These are phyloP conservation scores for Drosophila colorata DNA, from an alignment of 2,888 invertebrate species.

Conservation along the genomic window DNA sequence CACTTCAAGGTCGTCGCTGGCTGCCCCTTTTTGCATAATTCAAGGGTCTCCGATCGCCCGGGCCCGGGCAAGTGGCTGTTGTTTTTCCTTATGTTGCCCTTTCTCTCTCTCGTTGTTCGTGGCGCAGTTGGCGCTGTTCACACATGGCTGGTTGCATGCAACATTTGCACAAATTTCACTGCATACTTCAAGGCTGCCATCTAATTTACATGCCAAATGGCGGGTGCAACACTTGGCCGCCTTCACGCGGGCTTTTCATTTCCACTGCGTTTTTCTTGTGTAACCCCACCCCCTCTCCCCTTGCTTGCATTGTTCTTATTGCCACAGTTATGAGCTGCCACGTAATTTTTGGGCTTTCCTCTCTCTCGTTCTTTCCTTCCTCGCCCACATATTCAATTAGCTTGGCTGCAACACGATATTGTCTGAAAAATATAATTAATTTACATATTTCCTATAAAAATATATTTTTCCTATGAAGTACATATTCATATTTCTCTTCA, in stretches of 20 bases:
- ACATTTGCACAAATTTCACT: slow-evolving; percentile 59
- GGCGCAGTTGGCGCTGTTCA: slow-evolving; percentile 59
- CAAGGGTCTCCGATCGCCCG: slow-evolving; percentile 36
- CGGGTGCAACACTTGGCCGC: slow-evolving; percentile 34
- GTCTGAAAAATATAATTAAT: too few relatives aligned
- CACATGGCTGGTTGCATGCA: slow-evolving; percentile 63
- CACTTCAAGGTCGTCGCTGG: slow-evolving; percentile 52
- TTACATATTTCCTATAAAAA: too few relatives aligned
- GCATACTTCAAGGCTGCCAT: slow-evolving; percentile 74
- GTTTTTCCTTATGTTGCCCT: slow-evolving; percentile 20
- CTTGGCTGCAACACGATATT: too few relatives aligned
- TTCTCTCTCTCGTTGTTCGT: background rate
- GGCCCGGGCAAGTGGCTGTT: slow-evolving; percentile 40
- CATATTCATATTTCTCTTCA: too few relatives aligned
- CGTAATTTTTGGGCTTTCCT: slow-evolving; percentile 45
- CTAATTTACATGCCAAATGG: slow-evolving; percentile 76
- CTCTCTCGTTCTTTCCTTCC: background rate
- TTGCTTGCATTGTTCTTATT: slow-evolving; percentile 5
- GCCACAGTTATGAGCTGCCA: slow-evolving; percentile 41
- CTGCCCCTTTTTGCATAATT: slow-evolving; percentile 65
- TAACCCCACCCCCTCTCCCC: background rate
- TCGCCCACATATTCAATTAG: background rate
- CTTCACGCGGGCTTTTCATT: slow-evolving; percentile 3
- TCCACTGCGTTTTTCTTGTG: slow-evolving; percentile 1
- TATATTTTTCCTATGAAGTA: too few relatives aligned